Conservation (phyloP, 2,797 vertebrate species). For the Mormyrus proboscirostris region DNA sequence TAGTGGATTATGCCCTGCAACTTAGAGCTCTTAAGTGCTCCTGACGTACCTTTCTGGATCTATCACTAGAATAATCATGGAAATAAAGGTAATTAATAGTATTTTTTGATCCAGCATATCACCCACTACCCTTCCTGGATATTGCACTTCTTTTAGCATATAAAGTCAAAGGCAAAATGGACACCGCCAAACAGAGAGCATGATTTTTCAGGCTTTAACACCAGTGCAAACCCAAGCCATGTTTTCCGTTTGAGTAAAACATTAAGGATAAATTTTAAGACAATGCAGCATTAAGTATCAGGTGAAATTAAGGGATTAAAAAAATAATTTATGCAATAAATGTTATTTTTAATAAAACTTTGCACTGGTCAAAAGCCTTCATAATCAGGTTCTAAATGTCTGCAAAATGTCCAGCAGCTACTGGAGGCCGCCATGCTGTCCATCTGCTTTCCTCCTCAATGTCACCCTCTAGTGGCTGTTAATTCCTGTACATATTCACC, state of each 20-base stretch:
- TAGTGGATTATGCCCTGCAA: background rate
- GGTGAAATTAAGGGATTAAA: background rate
- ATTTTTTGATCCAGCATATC: background rate
- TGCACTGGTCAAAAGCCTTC: background rate
- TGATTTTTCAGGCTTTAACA: background rate
- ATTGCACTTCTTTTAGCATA: slow-evolving; percentile 18
- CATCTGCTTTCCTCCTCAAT: background rate
- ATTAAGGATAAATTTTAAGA: background rate
- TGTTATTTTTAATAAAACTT: background rate
- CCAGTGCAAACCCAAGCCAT: background rate
- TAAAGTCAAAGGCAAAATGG: slow-evolving; percentile 16
- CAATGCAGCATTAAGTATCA: background rate
- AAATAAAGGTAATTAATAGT: slow-evolving; percentile 1
- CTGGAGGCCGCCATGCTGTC: background rate
- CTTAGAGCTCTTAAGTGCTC: background rate
- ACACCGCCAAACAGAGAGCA: background rate
- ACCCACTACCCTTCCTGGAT: background rate
- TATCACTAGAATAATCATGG: background rate
- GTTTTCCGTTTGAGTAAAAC: background rate
- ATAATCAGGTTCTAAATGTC: background rate
- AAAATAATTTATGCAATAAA: background rate
- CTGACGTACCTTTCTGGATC: background rate
- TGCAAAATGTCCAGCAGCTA: slow-evolving; percentile 6
- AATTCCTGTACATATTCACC: background rate
- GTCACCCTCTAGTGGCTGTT: background rate